phyloP scores from a whole-genome alignment of 2,888 invertebrate species.

The Allolobophora icterica region DNA sequence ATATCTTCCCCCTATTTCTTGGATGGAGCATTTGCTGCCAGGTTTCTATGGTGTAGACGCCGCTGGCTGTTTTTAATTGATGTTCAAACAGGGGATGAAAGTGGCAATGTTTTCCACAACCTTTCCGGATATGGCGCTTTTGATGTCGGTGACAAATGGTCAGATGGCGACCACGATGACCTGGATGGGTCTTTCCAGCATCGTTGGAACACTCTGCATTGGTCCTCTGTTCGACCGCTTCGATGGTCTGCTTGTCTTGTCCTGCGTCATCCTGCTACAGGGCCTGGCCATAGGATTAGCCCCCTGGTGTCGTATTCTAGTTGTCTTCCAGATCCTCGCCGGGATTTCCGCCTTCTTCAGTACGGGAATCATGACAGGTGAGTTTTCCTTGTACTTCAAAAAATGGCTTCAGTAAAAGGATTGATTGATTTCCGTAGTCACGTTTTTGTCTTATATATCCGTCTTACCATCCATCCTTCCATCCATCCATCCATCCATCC shows the following conservation, averaged over 20 bases:
- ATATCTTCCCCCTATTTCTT: too few species aligned
- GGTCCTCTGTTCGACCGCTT: slow-evolving; percentile 38
- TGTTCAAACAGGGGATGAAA: slow-evolving; percentile 32
- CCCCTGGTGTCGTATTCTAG: slow-evolving; percentile 26
- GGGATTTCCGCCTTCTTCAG: slow-evolving; percentile 32
- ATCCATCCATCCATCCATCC: too few species aligned
- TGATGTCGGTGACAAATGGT: slow-evolving; percentile 31
- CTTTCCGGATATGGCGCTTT: slow-evolving; percentile 32
- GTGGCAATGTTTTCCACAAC: slow-evolving; percentile 34
- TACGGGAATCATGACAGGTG: slow-evolving; percentile 36
- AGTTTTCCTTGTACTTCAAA: background rate
- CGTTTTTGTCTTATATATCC: too few species aligned
- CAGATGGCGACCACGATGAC: slow-evolving; percentile 38
- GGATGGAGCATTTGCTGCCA: too few species aligned
- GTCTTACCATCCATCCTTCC: background rate
- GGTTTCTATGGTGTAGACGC: too few species aligned
- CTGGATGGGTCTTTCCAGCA: slow-evolving; percentile 32
- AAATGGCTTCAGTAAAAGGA: too few species aligned
- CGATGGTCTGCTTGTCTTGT: slow-evolving; percentile 29
- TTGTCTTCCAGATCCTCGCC: slow-evolving; percentile 20
- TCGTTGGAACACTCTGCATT: slow-evolving; percentile 34
- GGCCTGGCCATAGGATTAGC: slow-evolving; percentile 32
- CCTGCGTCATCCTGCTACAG: slow-evolving; percentile 15
- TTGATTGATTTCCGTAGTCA: too few species aligned
- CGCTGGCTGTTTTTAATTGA: too few species aligned